Evolutionary conservation across 92 coral and sea anemone genomes (phyloP).

Genomic region (Palythoa grandiflora): DNA sequence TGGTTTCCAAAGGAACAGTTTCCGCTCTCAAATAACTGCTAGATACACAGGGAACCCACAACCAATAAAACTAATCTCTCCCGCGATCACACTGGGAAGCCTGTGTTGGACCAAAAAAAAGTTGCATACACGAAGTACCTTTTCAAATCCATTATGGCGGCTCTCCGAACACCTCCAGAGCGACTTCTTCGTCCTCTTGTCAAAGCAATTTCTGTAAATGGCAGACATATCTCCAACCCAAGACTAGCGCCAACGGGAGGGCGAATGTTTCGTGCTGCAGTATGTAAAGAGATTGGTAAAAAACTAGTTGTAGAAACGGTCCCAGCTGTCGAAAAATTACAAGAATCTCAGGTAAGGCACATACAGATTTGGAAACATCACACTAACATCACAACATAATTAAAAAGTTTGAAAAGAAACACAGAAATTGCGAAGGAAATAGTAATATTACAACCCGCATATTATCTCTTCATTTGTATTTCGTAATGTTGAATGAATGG

Average conservation of each 20-base stretch:
- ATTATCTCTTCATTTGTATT: too few species aligned
- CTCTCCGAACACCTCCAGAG: conserved; percentile 85
- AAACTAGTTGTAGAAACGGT: conserved; percentile 79
- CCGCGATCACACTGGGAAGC: too few species aligned
- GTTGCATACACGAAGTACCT: conserved; percentile 27
- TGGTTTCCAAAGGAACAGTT: too few species aligned
- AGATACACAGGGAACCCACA: too few species aligned
- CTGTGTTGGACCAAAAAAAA: background rate
- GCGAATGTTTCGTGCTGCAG: conserved; percentile 88
- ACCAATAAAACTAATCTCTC: too few species aligned
- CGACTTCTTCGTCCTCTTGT: conserved; percentile 84
- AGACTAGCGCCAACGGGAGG: conserved; percentile 43
- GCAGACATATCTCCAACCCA: conserved; percentile 42
- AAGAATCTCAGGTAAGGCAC: conserved; percentile 66
- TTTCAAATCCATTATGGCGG: conserved; percentile 75
- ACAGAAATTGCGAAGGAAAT: too few species aligned
- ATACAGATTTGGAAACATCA: too few species aligned
- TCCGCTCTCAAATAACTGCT: too few species aligned
- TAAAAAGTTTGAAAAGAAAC: too few species aligned
- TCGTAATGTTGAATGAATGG: too few species aligned
- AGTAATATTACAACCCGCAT: too few species aligned
- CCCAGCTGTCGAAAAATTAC: conserved; percentile 68
- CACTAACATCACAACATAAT: too few species aligned
- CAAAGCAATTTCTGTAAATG: conserved; percentile 65
- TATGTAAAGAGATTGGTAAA: conserved; percentile 88